phyloP scores from a whole-genome alignment of 2,113 vertebrate species.

The Anser cygnoides region DNA sequence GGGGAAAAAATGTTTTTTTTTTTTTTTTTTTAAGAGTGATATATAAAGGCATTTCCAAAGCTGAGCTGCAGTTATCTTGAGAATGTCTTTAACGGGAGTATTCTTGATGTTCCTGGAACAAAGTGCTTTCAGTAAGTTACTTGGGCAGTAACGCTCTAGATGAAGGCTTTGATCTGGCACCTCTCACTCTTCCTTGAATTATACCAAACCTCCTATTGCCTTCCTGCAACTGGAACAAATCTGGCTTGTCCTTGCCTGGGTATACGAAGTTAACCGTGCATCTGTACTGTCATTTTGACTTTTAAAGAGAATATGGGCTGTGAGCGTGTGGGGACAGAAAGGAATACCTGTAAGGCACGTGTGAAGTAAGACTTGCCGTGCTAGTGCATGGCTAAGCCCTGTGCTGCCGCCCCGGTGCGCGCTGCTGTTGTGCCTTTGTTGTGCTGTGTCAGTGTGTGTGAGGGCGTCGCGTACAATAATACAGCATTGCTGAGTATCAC shows the following conservation, averaged over 20 bases:
- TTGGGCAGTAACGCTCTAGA: neutral
- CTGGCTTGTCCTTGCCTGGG: neutral
- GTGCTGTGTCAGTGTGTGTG: neutral
- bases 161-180: neutral
- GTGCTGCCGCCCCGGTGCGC: neutral
- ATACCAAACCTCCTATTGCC: neutral
- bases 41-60: neutral
- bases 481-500: neutral
- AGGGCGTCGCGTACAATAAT: neutral
- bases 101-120: neutral
- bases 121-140: neutral
- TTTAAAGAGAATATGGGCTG: neutral
- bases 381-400: neutral
- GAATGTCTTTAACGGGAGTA: no score
- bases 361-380: neutral
- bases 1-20: neutral
- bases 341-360: no score
- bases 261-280: neutral
- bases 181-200: neutral
- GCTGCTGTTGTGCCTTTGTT: neutral
- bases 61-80: neutral
- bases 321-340: neutral
- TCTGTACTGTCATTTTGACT: neutral
- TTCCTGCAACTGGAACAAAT: neutral
- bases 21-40: neutral